These are phyloP conservation scores for Myotis planiceps DNA, from an alignment of 2,797 vertebrate genomes.

Conservation along the genomic window DNA sequence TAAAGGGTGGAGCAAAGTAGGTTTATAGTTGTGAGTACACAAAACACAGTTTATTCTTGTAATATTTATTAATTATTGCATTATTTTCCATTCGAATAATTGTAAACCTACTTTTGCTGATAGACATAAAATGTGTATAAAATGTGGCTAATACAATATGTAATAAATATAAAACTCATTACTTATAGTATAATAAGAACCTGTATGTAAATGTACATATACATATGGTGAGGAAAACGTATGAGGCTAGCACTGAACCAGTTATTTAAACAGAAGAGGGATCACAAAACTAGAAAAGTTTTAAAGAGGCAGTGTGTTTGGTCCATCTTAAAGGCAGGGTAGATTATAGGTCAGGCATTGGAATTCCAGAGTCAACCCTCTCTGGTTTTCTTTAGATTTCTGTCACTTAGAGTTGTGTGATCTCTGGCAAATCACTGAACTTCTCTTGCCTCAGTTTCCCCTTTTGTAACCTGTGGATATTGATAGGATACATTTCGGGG, in stretches of 20 bases:
- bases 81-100: neutral
- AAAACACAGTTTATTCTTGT: neutral
- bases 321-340: neutral
- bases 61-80: neutral
- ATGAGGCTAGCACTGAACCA: neutral
- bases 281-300: neutral
- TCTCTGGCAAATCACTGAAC: neutral
- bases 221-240: neutral
- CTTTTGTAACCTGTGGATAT: neutral
- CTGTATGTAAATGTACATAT: neutral
- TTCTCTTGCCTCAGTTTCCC: neutral
- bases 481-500: neutral
- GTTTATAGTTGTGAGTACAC: neutral
- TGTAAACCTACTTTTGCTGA: neutral
- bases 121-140: neutral
- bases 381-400: neutral
- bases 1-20: neutral
- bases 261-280: neutral
- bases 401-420: neutral
- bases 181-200: neutral
- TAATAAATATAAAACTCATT: neutral
- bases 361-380: neutral
- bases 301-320: neutral
- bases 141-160: neutral
- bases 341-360: neutral